These are phyloP conservation scores for Nothoprocta pentlandii DNA, from an alignment of 2,113 vertebrate genomes.

Conservation along the genomic window DNA sequence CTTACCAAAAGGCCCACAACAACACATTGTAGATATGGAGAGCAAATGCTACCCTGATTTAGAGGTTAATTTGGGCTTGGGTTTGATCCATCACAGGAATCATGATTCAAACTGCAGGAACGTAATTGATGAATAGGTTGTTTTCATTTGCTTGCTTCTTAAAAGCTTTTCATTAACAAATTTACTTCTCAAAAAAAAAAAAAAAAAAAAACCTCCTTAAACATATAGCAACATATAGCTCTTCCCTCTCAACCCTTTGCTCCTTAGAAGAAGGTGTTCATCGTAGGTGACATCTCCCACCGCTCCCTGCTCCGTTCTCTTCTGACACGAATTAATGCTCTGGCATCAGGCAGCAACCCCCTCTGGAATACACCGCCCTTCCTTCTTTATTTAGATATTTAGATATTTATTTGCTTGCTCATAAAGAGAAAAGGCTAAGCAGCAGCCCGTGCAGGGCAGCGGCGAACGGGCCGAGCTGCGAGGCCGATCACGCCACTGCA, in stretches of 20 bases:
- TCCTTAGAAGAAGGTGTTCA: neutral
- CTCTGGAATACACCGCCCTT: neutral
- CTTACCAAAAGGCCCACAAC: neutral
- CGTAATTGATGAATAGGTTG: neutral
- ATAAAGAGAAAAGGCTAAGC: neutral
- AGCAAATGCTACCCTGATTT: neutral
- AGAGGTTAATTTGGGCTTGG: neutral
- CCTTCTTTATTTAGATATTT: neutral
- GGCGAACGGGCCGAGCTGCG: neutral
- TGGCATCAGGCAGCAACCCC: neutral
- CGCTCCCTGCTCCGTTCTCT: neutral
- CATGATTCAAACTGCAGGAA: neutral
- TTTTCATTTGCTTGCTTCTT: neutral
- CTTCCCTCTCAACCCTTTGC: neutral
- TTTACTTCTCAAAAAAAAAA: neutral
- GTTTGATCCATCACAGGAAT: neutral
- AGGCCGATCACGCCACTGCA: neutral
- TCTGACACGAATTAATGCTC: neutral
- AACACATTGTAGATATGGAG: neutral
- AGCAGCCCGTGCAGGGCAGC: neutral
- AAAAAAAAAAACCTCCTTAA: neutral
- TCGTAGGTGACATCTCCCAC: neutral
- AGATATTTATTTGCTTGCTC: constrained; percentile 15
- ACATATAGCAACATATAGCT: neutral
- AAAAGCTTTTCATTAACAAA: neutral